These are phyloP conservation scores for Merodon equestris DNA, from an alignment of 2,888 invertebrate genomes.

Conservation along the genomic window DNA sequence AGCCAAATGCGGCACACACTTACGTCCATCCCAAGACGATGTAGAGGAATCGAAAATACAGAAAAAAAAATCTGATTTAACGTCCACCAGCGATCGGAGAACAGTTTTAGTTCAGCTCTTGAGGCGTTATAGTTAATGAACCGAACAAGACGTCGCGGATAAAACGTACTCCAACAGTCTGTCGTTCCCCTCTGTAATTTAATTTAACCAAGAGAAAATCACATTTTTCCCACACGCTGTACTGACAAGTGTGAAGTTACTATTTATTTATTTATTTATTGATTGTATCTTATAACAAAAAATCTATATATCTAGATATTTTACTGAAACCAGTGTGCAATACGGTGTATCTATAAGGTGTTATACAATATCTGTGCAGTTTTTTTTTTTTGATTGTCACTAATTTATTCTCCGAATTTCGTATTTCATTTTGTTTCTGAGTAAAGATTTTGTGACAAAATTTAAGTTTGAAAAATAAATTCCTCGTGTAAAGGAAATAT, in stretches of 20 bases:
- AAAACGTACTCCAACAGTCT: conserved; percentile 16
- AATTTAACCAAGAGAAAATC: not conserved
- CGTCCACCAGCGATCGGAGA: conserved; percentile 53
- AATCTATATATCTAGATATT: not conserved
- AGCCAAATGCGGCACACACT: not conserved
- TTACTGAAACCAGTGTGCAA: conserved; percentile 20
- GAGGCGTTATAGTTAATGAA: conserved; percentile 63
- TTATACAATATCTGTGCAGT: conserved; percentile 57
- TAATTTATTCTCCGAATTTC: conserved; percentile 5
- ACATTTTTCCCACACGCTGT: not conserved
- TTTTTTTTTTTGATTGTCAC: conserved; percentile 11
- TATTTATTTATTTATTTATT: conserved; percentile 41
- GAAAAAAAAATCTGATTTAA: conserved; percentile 56
- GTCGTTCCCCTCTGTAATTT: not conserved
- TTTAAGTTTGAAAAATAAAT: not conserved
- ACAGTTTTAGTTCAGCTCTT: conserved; percentile 68
- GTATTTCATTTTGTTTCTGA: too few species aligned
- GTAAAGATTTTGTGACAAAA: conserved; percentile 33
- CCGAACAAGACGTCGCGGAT: conserved; percentile 38
- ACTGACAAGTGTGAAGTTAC: not conserved
- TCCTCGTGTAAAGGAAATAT: too few species aligned
- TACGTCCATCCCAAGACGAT: conserved; percentile 18
- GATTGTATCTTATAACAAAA: conserved; percentile 2
- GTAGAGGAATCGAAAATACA: conserved; percentile 27
- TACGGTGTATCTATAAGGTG: conserved; percentile 34